phyloP scores from a whole-genome alignment of 2,113 vertebrate species.

The Tricholaema leucomelas region DNA sequence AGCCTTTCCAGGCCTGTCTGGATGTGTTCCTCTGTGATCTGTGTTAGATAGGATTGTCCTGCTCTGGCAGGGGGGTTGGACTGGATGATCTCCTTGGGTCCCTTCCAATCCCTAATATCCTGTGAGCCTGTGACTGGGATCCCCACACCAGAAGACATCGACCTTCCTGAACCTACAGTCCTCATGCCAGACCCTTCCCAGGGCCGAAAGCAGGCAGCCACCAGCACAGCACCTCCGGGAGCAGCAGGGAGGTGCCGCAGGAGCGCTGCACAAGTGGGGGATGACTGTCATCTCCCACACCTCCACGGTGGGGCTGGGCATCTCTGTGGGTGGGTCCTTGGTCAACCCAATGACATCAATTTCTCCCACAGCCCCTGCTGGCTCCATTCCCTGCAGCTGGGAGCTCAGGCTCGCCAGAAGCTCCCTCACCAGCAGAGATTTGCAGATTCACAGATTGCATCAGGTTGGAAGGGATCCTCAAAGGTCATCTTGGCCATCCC shows the following conservation, averaged over 20 bases:
- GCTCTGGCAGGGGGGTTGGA: too few species aligned
- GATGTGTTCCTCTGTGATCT: too few species aligned
- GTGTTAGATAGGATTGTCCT: too few species aligned
- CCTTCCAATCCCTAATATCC: too few species aligned
- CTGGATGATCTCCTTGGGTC: too few species aligned
- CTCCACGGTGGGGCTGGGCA: not conserved
- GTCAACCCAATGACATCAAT: conserved; percentile 62
- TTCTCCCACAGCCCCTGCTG: conserved; percentile 25
- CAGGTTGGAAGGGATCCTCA: too few species aligned
- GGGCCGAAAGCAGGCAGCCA: not conserved
- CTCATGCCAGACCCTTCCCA: not conserved
- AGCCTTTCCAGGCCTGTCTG: too few species aligned
- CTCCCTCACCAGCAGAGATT: not conserved
- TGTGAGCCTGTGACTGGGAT: not conserved
- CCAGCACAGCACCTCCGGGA: not conserved
- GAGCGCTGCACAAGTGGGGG: not conserved
- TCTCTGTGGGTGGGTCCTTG: conserved; percentile 14
- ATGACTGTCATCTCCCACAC: conserved; percentile 4
- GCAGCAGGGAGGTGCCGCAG: not conserved
- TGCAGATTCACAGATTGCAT: too few species aligned
- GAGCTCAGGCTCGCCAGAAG: conserved; percentile 1
- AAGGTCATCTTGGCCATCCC: too few species aligned
- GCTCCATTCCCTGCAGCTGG: not conserved
- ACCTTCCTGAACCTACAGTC: not conserved
- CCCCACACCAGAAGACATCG: not conserved